phyloP scores from a whole-genome alignment of 30 jellyfish, hydroid and myxozoan species.

The Turritopsis rubra region DNA sequence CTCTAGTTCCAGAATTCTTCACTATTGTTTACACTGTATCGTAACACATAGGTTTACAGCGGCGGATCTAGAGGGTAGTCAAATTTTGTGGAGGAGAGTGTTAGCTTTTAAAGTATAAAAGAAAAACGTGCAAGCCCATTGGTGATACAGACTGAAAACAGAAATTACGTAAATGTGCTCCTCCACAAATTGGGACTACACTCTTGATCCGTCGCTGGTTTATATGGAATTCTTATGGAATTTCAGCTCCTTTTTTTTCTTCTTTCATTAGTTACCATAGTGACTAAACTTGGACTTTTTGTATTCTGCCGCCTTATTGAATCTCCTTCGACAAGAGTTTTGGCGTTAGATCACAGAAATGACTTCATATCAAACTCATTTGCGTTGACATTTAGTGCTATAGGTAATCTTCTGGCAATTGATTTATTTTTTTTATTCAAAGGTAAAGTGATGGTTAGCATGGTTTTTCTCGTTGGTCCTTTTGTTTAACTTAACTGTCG shows the following conservation, averaged over 20 bases:
- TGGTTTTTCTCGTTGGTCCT: neutral
- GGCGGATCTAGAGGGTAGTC: too few relatives aligned
- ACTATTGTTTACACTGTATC: neutral
- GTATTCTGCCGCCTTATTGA: slow-evolving; percentile 44
- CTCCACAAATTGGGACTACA: neutral
- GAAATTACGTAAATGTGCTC: too few relatives aligned
- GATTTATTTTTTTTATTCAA: neutral
- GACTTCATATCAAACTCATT: slow-evolving; percentile 52
- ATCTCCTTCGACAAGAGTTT: slow-evolving; percentile 55
- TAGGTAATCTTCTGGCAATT: slow-evolving; percentile 26
- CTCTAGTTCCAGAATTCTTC: neutral
- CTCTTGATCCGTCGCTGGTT: neutral
- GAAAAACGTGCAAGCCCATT: too few relatives aligned
- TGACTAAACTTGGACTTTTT: slow-evolving; percentile 36
- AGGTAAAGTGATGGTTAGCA: neutral
- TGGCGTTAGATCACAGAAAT: slow-evolving; percentile 45
- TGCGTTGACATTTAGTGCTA: slow-evolving; percentile 45
- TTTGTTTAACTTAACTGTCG: too few relatives aligned
- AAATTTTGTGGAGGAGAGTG: too few relatives aligned
- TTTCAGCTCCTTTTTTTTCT: neutral
- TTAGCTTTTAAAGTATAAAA: too few relatives aligned
- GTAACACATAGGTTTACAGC: neutral
- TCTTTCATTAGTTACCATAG: slow-evolving; percentile 34
- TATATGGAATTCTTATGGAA: neutral
- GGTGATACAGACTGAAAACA: too few relatives aligned